Percentiles rank a stretch among this genome's conserved stretches.
phyloP scores from a whole-genome alignment of 2,888 invertebrate species.

The Brachyopa scutellaris region DNA sequence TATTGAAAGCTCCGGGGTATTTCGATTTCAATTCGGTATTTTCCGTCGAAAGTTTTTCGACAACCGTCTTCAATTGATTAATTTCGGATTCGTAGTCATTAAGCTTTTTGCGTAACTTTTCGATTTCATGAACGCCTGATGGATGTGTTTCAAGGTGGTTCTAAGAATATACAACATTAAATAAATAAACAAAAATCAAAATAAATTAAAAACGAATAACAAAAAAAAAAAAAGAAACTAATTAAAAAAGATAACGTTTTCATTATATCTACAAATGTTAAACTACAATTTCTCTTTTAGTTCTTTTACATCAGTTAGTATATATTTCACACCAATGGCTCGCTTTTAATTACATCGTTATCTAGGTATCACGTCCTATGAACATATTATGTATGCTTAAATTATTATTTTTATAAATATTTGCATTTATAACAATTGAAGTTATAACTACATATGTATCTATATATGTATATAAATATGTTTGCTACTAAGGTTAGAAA shows the following conservation, averaged over 20 bases:
- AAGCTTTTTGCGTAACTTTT: constrained; percentile 80
- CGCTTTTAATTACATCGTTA: constrained; percentile 58
- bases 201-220: constrained; percentile 33
- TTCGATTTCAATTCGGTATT: constrained; percentile 89
- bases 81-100: constrained; percentile 80
- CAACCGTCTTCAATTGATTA: constrained; percentile 83
- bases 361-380: constrained; percentile 56
- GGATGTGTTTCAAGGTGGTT: constrained; percentile 69
- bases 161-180: constrained; percentile 61
- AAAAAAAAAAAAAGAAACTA: not conserved
- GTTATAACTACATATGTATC: too few species aligned
- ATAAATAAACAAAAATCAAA: constrained; percentile 60
- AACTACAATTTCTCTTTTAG: constrained; percentile 26
- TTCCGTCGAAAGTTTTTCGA: constrained; percentile 90
- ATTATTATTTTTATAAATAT: constrained; percentile 8
- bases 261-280: constrained; percentile 1
- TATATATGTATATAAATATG: too few species aligned
- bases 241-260: not conserved
- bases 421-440: constrained; percentile 23
- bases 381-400: constrained; percentile 14
- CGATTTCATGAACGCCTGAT: constrained; percentile 76
- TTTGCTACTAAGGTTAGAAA: not conserved
- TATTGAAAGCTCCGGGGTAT: constrained; percentile 78
- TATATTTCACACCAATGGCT: constrained; percentile 54
- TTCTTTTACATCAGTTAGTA: constrained; percentile 33